phyloP scores from a whole-genome alignment of 1,140 invertebrate genomes.

The Marisa cornuarietis region DNA sequence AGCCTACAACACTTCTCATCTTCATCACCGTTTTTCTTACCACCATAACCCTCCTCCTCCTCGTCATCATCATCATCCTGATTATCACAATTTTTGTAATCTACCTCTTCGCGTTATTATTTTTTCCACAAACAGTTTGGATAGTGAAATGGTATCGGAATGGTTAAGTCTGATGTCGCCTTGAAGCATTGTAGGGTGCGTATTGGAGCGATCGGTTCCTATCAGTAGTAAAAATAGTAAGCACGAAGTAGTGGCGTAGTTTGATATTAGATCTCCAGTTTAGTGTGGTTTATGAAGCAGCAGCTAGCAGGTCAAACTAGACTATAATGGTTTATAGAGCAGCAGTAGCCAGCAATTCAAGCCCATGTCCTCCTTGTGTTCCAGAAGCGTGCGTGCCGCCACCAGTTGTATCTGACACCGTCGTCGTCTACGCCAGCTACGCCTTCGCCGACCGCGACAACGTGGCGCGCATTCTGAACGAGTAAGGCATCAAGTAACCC shows the following conservation, averaged over 20 bases:
- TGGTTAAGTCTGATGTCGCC: too few species aligned
- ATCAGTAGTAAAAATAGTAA: too few species aligned
- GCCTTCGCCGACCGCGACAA: slow-evolving; percentile 10
- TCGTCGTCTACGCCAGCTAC: slow-evolving; percentile 16
- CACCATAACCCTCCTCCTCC: neutral
- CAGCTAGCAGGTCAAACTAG: too few species aligned
- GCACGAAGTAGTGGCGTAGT: too few species aligned
- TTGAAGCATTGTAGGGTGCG: too few species aligned
- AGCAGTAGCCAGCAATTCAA: too few species aligned
- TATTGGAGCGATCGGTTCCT: too few species aligned
- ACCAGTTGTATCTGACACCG: neutral
- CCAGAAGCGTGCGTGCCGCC: neutral
- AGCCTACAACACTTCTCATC: neutral
- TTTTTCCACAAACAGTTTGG: neutral
- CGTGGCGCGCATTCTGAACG: slow-evolving; percentile 11
- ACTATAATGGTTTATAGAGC: too few species aligned
- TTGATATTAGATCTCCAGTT: too few species aligned
- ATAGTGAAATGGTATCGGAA: neutral
- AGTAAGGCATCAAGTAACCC: neutral
- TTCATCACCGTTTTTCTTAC: neutral
- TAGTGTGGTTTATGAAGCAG: too few species aligned
- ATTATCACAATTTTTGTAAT: neutral
- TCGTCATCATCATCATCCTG: neutral
- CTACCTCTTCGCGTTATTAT: neutral
- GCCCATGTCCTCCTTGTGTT: neutral